A percentile compares a stretch with the other conserved stretches of the same genome.
Conservation (phyloP, 2,888 invertebrate genomes). For the Eucera pruinosa region DNA sequence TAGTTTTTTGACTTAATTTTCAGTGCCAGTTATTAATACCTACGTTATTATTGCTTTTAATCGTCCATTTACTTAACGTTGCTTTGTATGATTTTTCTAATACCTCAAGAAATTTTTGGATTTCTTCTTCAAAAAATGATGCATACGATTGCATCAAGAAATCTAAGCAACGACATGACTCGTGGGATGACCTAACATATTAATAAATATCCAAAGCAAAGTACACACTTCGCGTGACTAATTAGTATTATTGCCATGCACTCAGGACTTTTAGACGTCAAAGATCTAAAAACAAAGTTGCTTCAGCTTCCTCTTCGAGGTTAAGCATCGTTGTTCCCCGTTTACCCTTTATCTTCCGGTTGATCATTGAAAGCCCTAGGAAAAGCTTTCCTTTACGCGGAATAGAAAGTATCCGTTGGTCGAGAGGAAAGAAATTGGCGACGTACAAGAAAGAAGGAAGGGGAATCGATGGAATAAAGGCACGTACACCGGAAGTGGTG, state of each 20-base stretch:
- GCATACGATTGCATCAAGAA: too few species aligned
- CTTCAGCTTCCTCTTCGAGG: background rate
- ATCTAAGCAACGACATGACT: too few species aligned
- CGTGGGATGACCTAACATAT: too few species aligned
- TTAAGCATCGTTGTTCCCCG: constrained; percentile 1
- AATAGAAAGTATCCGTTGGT: constrained; percentile 35
- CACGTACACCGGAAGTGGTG: constrained; percentile 58
- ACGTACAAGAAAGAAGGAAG: constrained; percentile 15
- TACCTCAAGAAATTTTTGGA: too few species aligned
- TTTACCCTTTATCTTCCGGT: constrained; percentile 20
- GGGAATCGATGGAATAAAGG: constrained; percentile 51
- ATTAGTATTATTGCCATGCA: background rate
- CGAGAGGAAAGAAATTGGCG: constrained; percentile 45
- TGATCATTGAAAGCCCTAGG: constrained; percentile 50
- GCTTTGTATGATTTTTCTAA: too few species aligned
- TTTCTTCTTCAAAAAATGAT: too few species aligned
- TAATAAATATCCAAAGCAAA: background rate
- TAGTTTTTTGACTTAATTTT: too few species aligned
- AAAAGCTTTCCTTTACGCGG: constrained; percentile 37
- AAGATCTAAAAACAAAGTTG: background rate
- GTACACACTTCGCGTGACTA: background rate
- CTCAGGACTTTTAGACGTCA: background rate
- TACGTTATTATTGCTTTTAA: too few species aligned
- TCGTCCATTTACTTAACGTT: too few species aligned
- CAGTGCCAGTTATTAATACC: too few species aligned